These are phyloP conservation scores for Cuculus canorus DNA, from an alignment of 2,797 vertebrate species.

Conservation along the genomic window DNA sequence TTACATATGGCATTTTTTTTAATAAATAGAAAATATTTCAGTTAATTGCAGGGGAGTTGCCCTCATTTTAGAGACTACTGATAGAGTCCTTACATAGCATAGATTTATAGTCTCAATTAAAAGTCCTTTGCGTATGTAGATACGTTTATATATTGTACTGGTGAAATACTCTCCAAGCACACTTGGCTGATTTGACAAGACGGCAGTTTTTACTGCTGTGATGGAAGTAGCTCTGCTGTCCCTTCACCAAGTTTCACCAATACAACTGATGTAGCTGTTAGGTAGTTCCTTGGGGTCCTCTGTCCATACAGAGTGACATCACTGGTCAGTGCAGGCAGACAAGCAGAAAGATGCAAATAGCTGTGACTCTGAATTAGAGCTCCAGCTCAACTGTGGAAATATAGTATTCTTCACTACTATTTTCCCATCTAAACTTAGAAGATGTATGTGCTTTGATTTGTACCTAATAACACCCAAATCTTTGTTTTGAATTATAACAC, in stretches of 20 bases:
- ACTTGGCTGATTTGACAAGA: neutral
- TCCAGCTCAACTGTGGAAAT: neutral
- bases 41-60: slow-evolving; percentile 48
- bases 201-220: neutral
- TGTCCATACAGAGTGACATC: neutral
- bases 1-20: neutral
- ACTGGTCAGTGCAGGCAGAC: neutral
- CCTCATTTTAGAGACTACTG: neutral
- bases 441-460: neutral
- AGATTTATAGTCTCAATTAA: no score
- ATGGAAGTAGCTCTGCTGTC: neutral
- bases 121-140: neutral
- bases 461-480: neutral
- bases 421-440: neutral
- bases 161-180: neutral
- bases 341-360: neutral
- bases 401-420: neutral
- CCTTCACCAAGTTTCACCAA: neutral
- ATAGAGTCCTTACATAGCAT: neutral
- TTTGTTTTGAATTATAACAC: neutral
- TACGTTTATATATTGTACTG: neutral
- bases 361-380: neutral
- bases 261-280: neutral
- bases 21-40: neutral
- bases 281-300: neutral